These are phyloP conservation scores for Idaea dimidiata DNA, from an alignment of 2,888 invertebrate species.

Conservation along the genomic window DNA sequence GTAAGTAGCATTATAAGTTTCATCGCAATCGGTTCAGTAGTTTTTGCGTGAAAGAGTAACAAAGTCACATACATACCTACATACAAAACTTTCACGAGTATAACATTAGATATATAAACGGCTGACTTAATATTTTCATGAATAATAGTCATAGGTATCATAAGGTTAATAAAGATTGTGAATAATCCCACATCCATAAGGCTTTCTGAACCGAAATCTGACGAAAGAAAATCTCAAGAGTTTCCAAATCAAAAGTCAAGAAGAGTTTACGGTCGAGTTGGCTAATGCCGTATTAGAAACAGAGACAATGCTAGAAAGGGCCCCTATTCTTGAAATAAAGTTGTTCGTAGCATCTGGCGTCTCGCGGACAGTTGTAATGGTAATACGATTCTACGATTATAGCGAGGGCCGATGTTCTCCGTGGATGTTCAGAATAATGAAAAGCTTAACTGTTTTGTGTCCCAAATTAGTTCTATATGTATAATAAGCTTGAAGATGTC, in stretches of 20 bases:
- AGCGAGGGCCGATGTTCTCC: slow-evolving; percentile 53
- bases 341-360: slow-evolving; percentile 73
- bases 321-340: slow-evolving; percentile 63
- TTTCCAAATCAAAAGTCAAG: slow-evolving; percentile 5
- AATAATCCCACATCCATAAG: no score
- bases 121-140: no score
- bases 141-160: no score
- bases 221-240: background rate
- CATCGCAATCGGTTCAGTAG: no score
- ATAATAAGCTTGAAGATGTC: background rate
- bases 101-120: no score
- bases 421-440: slow-evolving; percentile 70
- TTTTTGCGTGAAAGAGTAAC: no score
- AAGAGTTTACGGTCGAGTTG: slow-evolving; percentile 14
- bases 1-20: no score
- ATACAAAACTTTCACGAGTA: no score
- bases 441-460: slow-evolving; percentile 65
- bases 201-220: no score
- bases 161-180: no score
- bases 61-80: no score
- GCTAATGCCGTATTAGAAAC: slow-evolving; percentile 31
- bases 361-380: slow-evolving; percentile 75
- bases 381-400: slow-evolving; percentile 78
- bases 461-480: slow-evolving; percentile 68
- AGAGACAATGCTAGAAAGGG: slow-evolving; percentile 40